Evolutionary conservation across 2,113 vertebrate genomes (phyloP).

Genomic region (Clarias magur): DNA sequence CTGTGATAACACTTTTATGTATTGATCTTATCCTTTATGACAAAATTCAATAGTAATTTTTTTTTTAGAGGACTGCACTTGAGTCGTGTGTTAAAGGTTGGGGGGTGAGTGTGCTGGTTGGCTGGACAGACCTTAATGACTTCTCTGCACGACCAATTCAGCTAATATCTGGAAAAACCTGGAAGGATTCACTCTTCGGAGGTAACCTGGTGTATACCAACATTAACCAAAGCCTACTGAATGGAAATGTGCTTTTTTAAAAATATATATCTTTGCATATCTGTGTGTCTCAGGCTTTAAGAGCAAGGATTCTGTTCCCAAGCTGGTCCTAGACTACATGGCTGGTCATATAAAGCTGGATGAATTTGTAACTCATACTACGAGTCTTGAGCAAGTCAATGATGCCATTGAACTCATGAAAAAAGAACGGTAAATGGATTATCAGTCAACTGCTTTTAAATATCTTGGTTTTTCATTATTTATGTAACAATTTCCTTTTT

Average conservation of each 20-base stretch:
- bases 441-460: neutral
- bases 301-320: conserved; percentile 68
- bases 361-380: conserved; percentile 73
- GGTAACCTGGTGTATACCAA: conserved; percentile 56
- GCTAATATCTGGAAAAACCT: conserved; percentile 75
- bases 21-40: neutral
- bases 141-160: conserved; percentile 72
- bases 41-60: neutral
- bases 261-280: neutral
- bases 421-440: conserved; percentile 68
- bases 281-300: conserved; percentile 72
- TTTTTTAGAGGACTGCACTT: conserved; percentile 75
- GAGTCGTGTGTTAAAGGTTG: conserved; percentile 74
- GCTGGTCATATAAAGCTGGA: conserved; percentile 77
- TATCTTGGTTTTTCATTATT: neutral
- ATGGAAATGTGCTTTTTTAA: too few species aligned
- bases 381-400: conserved; percentile 75
- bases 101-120: conserved; percentile 79
- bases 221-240: neutral
- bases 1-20: conserved; percentile 7
- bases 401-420: conserved; percentile 77
- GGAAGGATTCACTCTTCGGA: conserved; percentile 75
- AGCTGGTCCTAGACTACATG: conserved; percentile 74
- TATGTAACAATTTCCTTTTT: conserved; percentile 18
- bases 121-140: conserved; percentile 69